phyloP scores from a whole-genome alignment of 2,888 invertebrate species.

The Cremastinae sp. region DNA sequence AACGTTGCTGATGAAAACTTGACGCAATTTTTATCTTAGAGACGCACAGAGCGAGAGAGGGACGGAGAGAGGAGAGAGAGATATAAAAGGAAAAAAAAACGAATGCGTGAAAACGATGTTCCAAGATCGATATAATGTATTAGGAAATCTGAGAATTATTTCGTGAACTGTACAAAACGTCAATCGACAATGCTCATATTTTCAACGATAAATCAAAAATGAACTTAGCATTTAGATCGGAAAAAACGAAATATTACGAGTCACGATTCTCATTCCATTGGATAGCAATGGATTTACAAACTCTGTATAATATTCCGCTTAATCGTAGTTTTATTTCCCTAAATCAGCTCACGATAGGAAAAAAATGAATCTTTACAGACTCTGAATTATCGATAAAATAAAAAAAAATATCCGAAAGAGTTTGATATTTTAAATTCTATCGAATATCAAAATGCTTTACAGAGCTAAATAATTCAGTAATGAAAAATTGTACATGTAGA shows the following conservation, averaged over 20 bases:
- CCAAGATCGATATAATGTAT: background rate
- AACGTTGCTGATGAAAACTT: conserved; percentile 16
- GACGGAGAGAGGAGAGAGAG: background rate
- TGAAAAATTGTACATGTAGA: too few relatives aligned
- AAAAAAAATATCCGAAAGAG: too few relatives aligned
- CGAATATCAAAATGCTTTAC: too few relatives aligned
- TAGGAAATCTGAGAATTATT: conserved; percentile 19
- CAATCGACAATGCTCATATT: conserved; percentile 37
- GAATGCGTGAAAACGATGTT: too few relatives aligned
- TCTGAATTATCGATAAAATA: too few relatives aligned
- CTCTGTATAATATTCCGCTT: conserved; percentile 15
- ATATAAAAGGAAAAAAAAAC: conserved; percentile 8
- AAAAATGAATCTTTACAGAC: too few relatives aligned
- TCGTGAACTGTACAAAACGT: conserved; percentile 30
- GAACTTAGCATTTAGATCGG: conserved; percentile 11
- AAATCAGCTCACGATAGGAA: background rate
- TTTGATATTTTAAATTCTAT: too few relatives aligned
- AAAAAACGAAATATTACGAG: conserved; percentile 17
- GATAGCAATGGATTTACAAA: conserved; percentile 29
- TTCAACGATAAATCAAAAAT: conserved; percentile 21
- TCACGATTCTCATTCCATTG: conserved; percentile 46
- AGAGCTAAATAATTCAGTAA: too few relatives aligned
- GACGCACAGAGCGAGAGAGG: background rate
- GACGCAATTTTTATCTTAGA: background rate
- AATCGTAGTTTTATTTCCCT: background rate